These are phyloP conservation scores for Pristionchus fissidentatus DNA, from an alignment of 2,888 invertebrate genomes.

Conservation along the genomic window DNA sequence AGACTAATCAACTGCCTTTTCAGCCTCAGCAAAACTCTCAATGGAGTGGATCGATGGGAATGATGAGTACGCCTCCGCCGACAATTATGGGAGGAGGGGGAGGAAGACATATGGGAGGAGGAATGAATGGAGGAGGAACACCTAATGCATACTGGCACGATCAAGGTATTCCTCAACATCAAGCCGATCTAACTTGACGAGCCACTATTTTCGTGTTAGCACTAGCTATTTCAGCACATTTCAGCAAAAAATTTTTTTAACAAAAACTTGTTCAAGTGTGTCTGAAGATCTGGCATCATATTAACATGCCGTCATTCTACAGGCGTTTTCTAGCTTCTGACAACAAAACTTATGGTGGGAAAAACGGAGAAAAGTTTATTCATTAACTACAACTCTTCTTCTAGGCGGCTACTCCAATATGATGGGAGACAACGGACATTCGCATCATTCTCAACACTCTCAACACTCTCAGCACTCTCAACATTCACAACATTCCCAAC, in stretches of 20 bases:
- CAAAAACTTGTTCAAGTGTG: too few species aligned
- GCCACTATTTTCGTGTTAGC: too few species aligned
- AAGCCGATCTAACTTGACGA: too few species aligned
- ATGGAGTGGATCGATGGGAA: neutral
- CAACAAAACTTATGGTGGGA: too few species aligned
- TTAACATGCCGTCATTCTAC: too few species aligned
- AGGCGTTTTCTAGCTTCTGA: too few species aligned
- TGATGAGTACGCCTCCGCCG: slow-evolving; percentile 13
- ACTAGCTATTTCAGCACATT: too few species aligned
- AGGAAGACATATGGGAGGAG: neutral
- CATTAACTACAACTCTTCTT: too few species aligned
- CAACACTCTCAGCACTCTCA: slow-evolving; percentile 6
- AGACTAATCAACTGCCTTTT: neutral
- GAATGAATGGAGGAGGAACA: slow-evolving; percentile 4
- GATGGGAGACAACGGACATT: neutral
- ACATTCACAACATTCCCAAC: neutral
- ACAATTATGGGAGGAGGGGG: slow-evolving; percentile 25
- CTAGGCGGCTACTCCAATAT: neutral
- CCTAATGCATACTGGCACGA: slow-evolving; percentile 24
- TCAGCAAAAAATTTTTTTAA: too few species aligned
- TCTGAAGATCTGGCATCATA: too few species aligned
- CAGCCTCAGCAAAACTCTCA: slow-evolving; percentile 5
- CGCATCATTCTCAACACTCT: neutral
- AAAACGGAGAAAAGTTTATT: too few species aligned
- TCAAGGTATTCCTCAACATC: too few species aligned